These are phyloP conservation scores for Brachylomia viminalis DNA, from an alignment of 2,888 invertebrate species.

Conservation along the genomic window DNA sequence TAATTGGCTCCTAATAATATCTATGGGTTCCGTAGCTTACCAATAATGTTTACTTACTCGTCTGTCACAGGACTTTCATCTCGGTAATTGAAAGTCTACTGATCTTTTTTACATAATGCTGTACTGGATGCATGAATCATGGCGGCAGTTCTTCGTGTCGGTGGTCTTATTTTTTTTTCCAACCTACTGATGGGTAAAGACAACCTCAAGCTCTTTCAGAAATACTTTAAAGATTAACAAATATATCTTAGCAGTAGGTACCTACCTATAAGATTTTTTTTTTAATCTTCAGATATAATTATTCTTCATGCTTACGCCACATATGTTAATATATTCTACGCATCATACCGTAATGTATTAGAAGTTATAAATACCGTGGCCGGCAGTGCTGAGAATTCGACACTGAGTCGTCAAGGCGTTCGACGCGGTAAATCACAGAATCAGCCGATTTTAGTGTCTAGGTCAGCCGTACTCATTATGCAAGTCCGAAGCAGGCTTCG, in stretches of 20 bases:
- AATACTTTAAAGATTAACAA: too few species aligned
- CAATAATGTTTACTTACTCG: too few species aligned
- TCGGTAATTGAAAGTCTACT: not conserved
- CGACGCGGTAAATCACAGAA: slow-evolving; percentile 32
- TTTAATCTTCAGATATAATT: too few species aligned
- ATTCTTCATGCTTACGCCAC: not conserved
- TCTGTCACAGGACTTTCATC: not conserved
- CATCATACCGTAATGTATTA: slow-evolving; percentile 19
- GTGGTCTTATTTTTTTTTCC: not conserved
- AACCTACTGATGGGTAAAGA: not conserved
- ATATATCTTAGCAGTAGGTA: too few species aligned
- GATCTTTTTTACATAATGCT: not conserved
- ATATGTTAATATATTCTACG: slow-evolving; percentile 15
- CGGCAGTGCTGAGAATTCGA: slow-evolving; percentile 19
- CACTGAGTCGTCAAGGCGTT: slow-evolving; percentile 33
- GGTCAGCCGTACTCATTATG: slow-evolving; percentile 21
- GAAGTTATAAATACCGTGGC: slow-evolving; percentile 36
- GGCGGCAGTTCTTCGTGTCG: too few species aligned
- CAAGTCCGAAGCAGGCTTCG: slow-evolving; percentile 9
- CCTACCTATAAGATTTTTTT: too few species aligned
- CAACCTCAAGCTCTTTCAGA: too few species aligned
- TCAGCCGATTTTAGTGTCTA: slow-evolving; percentile 14
- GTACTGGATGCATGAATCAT: not conserved
- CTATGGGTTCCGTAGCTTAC: not conserved
- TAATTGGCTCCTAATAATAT: not conserved